These are phyloP conservation scores for Mirounga angustirostris DNA, from an alignment of 2,113 vertebrate species.

Conservation along the genomic window DNA sequence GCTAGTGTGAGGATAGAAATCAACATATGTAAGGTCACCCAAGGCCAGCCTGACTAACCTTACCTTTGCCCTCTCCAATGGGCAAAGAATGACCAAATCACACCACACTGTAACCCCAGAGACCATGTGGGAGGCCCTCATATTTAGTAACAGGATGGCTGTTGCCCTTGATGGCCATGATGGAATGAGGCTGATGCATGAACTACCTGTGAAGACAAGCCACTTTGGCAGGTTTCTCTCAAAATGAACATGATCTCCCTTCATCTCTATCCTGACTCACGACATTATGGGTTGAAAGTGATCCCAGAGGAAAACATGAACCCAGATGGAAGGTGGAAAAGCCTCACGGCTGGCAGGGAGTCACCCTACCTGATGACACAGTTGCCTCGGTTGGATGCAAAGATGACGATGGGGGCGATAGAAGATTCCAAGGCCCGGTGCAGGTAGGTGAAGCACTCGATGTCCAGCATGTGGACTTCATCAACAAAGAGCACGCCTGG, in stretches of 20 bases:
- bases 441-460: slow-evolving; percentile 99
- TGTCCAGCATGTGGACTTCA: slow-evolving; percentile 99
- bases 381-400: slow-evolving; percentile 98
- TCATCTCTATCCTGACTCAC: not conserved
- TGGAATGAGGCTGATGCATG: not conserved
- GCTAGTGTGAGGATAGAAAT: not conserved
- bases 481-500: slow-evolving; percentile 98
- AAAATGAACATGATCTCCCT: not conserved
- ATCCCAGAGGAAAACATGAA: not conserved
- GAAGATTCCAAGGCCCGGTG: slow-evolving; percentile 97
- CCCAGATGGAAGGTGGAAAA: not conserved
- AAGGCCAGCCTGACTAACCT: not conserved
- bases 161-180: not conserved
- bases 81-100: not conserved
- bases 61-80: not conserved
- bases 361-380: slow-evolving; percentile 94
- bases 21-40: not conserved
- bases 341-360: not conserved
- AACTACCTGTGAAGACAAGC: not conserved
- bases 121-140: not conserved
- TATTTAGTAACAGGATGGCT: not conserved
- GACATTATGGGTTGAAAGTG: not conserved
- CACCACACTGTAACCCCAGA: not conserved
- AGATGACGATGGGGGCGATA: slow-evolving; percentile 98
- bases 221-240: not conserved